phyloP scores from a whole-genome alignment of 2,113 vertebrate species.

The Lophochroa leadbeateri region DNA sequence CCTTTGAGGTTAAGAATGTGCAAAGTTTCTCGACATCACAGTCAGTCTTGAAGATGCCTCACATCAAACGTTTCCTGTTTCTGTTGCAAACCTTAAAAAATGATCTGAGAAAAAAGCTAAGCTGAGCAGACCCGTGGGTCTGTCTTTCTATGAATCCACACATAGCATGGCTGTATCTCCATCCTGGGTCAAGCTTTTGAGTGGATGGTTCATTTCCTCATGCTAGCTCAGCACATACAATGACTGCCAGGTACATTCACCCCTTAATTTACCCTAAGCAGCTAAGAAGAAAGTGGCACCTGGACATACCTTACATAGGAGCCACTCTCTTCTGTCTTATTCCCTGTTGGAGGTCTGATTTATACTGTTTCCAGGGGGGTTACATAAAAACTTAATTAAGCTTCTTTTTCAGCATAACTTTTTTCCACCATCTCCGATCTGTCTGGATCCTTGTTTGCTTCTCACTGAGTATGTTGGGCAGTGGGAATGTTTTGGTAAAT shows the following conservation, averaged over 20 bases:
- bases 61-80: constrained; percentile 69
- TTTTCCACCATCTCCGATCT: background rate
- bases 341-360: background rate
- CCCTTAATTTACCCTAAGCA: background rate
- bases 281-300: background rate
- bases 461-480: background rate
- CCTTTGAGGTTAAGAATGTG: constrained; percentile 58
- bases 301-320: background rate
- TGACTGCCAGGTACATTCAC: background rate
- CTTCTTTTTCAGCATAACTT: background rate
- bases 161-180: background rate
- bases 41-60: constrained; percentile 44
- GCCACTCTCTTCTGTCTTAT: background rate
- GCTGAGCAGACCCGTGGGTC: background rate
- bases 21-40: constrained; percentile 41
- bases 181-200: constrained; percentile 16
- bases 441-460: background rate
- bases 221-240: background rate
- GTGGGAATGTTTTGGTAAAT: background rate
- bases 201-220: background rate
- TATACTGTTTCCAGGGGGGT: background rate
- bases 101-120: background rate
- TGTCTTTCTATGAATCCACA: background rate
- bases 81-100: constrained; percentile 11
- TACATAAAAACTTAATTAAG: background rate